Evolutionary conservation across 1,140 invertebrate species (phyloP).

Genomic region (Philotrypesis tridentata): DNA sequence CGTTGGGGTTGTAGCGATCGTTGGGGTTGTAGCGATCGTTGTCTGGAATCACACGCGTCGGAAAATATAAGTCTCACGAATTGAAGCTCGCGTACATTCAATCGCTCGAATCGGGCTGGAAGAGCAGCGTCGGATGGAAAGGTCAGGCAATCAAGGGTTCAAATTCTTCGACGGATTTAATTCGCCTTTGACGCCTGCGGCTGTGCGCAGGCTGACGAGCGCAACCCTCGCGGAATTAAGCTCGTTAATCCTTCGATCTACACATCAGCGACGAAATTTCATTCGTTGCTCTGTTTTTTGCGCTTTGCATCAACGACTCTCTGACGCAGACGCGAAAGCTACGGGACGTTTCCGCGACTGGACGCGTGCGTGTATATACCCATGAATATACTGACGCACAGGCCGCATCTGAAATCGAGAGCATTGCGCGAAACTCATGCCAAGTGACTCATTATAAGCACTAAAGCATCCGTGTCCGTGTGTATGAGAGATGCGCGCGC

Average conservation of each 20-base stretch:
- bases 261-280: background rate
- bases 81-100: too few species aligned
- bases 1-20: background rate
- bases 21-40: background rate
- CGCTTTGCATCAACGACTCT: too few species aligned
- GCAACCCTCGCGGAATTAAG: background rate
- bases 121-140: constrained; percentile 23
- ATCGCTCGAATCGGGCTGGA: constrained; percentile 43
- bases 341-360: too few species aligned
- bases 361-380: too few species aligned
- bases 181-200: background rate
- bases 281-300: too few species aligned
- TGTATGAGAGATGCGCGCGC: background rate
- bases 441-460: constrained; percentile 20
- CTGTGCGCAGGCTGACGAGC: background rate
- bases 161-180: constrained; percentile 32
- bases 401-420: constrained; percentile 11
- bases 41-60: background rate
- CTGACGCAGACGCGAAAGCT: too few species aligned
- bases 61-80: background rate
- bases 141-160: constrained; percentile 34
- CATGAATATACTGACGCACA: background rate
- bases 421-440: constrained; percentile 16
- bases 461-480: too few species aligned
- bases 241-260: background rate